These are phyloP conservation scores for Echiichthys vipera DNA, from an alignment of 2,797 vertebrate genomes.

Conservation along the genomic window DNA sequence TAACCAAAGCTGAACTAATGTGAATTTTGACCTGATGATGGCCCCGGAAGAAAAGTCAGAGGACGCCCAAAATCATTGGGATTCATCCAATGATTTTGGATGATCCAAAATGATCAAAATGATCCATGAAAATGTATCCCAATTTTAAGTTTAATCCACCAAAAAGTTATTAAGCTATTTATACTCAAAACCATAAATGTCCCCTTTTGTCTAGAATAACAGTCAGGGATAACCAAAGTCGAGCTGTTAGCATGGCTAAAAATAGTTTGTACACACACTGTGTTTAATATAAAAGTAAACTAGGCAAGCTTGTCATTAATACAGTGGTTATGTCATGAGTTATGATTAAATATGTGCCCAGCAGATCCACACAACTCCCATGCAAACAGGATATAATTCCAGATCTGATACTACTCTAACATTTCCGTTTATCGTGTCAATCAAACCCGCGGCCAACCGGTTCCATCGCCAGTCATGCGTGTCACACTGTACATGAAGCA, in stretches of 20 bases:
- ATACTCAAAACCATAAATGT: neutral
- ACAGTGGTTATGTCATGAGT: neutral
- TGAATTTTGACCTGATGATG: neutral
- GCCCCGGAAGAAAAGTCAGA: neutral
- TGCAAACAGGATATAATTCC: constrained; percentile 34
- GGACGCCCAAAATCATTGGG: neutral
- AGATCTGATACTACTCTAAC: constrained; percentile 28
- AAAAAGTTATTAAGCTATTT: neutral
- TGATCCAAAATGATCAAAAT: no score
- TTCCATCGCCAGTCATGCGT: constrained; percentile 12
- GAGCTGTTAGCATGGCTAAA: neutral
- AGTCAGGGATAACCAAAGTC: neutral
- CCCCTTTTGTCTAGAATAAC: neutral
- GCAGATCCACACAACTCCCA: constrained; percentile 4
- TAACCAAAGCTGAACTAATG: neutral
- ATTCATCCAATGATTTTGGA: neutral
- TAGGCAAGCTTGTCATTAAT: neutral
- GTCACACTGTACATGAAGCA: constrained; percentile 10
- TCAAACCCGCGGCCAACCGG: neutral
- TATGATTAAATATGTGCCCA: neutral
- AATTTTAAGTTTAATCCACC: neutral
- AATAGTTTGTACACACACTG: neutral
- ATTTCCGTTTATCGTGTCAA: no score
- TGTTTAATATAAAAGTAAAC: neutral
- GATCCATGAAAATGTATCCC: no score